Evolutionary conservation across 2,113 vertebrate species (phyloP).

Genomic region (Mus spicilegus): DNA sequence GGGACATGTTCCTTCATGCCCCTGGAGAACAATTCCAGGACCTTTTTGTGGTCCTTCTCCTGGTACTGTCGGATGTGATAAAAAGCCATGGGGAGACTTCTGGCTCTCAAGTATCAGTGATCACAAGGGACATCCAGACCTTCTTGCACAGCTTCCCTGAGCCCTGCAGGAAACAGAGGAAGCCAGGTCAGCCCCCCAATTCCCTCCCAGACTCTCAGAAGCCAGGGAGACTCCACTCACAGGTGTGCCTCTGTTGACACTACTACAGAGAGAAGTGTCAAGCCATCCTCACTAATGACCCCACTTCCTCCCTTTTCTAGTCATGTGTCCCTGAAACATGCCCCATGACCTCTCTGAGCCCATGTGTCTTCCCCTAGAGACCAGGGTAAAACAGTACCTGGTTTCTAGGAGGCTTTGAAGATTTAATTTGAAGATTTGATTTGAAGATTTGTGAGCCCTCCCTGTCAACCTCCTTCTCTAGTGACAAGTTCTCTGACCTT

Average conservation of each 20-base stretch:
- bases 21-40: slow-evolving; percentile 2
- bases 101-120: neutral
- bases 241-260: neutral
- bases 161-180: neutral
- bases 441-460: neutral
- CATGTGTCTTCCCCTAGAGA: neutral
- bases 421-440: neutral
- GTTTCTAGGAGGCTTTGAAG: neutral
- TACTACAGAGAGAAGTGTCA: no score
- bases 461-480: neutral
- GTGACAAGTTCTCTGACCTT: neutral
- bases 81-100: slow-evolving; percentile 31
- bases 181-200: neutral
- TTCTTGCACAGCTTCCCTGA: neutral
- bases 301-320: neutral
- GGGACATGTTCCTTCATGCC: neutral
- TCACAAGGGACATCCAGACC: neutral
- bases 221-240: neutral
- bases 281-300: no score
- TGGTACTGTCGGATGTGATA: slow-evolving; percentile 56
- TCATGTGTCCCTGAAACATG: neutral
- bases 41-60: neutral
- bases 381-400: neutral
- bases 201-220: neutral
- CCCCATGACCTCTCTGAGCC: neutral